phyloP scores from a whole-genome alignment of 2,888 invertebrate genomes.

The Ceraclea dissimilis region DNA sequence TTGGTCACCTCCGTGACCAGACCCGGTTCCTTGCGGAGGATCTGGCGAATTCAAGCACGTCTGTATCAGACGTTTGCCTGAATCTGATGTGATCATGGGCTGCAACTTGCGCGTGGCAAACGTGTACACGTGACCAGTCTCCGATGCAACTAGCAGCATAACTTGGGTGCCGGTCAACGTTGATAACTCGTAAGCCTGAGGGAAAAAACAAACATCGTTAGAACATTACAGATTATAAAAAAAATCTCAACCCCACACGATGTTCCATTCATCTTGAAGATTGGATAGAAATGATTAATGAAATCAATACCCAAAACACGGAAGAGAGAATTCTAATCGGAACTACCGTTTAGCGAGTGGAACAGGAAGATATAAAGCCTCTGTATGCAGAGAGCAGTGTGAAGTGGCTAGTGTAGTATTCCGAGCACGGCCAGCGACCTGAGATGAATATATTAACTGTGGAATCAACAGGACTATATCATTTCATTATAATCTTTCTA shows the following conservation, averaged over 20 bases:
- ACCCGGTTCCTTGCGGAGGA: slow-evolving; percentile 61
- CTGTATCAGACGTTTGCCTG: slow-evolving; percentile 96
- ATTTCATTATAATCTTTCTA: not conserved
- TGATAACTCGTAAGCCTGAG: slow-evolving; percentile 96
- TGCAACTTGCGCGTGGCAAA: slow-evolving; percentile 98
- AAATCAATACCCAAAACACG: too few species aligned
- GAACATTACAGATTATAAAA: not conserved
- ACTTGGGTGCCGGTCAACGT: slow-evolving; percentile 99
- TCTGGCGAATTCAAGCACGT: slow-evolving; percentile 97
- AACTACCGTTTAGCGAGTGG: too few species aligned
- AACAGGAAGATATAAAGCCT: too few species aligned
- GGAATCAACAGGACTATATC: too few species aligned
- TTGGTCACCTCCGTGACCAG: slow-evolving; percentile 83
- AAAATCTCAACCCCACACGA: too few species aligned
- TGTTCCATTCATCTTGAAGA: too few species aligned
- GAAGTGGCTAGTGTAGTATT: not conserved
- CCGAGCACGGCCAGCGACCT: not conserved
- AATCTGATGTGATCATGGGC: slow-evolving; percentile 98
- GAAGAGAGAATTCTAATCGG: too few species aligned
- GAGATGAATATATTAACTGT: slow-evolving; percentile 1
- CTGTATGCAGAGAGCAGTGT: too few species aligned
- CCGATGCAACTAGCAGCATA: slow-evolving; percentile 97
- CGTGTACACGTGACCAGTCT: slow-evolving; percentile 99
- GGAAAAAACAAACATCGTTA: not conserved
- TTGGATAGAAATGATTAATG: too few species aligned